phyloP scores from a whole-genome alignment of 2,888 invertebrate genomes.

The Bursaphelenchus okinawaensis region DNA sequence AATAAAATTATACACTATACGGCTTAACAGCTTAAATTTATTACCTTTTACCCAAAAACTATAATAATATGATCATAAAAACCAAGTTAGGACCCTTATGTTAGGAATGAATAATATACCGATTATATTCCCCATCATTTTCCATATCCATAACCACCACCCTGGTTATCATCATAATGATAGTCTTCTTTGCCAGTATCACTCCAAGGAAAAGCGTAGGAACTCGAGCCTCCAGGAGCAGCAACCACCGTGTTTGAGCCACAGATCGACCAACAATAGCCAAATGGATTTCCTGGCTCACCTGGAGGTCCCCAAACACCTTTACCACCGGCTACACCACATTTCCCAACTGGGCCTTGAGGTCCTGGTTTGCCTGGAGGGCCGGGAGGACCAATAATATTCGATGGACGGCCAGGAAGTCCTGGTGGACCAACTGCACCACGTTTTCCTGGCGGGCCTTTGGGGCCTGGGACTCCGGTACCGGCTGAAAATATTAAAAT shows the following conservation, averaged over 20 bases:
- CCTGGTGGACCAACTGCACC: constrained; percentile 14
- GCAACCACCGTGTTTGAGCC: neutral
- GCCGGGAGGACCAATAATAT: constrained; percentile 20
- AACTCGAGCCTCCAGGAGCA: too few relatives aligned
- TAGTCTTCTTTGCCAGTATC: neutral
- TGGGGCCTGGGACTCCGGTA: constrained; percentile 39
- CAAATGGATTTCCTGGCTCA: constrained; percentile 5
- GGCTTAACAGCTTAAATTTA: too few relatives aligned
- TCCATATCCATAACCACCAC: neutral
- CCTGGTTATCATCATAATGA: neutral
- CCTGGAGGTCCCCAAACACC: constrained; percentile 3
- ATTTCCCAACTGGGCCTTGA: constrained; percentile 32
- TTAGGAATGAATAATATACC: too few relatives aligned
- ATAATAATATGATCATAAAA: too few relatives aligned
- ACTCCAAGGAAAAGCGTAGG: neutral
- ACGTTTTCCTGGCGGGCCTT: constrained; percentile 26
- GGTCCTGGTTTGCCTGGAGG: constrained; percentile 21
- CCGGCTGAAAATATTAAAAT: constrained; percentile 22
- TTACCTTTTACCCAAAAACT: too few relatives aligned
- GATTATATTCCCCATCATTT: too few relatives aligned
- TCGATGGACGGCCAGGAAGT: constrained; percentile 40
- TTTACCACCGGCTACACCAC: neutral
- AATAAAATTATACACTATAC: too few relatives aligned
- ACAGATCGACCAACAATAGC: constrained; percentile 10
- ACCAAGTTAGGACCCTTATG: too few relatives aligned